phyloP scores from a whole-genome alignment of 2,797 vertebrate species.

The Pelobates cultripes region DNA sequence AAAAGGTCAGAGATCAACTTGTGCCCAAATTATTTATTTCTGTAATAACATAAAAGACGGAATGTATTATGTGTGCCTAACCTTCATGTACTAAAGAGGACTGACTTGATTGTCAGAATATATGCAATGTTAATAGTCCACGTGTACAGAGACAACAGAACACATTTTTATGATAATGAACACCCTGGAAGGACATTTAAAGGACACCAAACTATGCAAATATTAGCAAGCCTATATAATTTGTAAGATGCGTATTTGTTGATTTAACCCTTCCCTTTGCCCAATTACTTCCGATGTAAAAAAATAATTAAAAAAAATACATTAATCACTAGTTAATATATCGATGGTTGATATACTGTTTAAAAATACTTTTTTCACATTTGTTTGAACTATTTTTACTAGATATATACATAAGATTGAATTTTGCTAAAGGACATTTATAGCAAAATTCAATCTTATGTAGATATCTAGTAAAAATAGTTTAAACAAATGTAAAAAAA shows the following conservation, averaged over 20 bases:
- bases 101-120: constrained; percentile 64
- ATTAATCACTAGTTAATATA: too few relatives aligned
- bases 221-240: not conserved
- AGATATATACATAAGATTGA: too few relatives aligned
- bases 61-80: constrained; percentile 85
- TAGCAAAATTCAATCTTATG: too few relatives aligned
- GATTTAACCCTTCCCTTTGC: not conserved
- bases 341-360: too few relatives aligned
- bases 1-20: constrained; percentile 89
- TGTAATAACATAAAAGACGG: constrained; percentile 91
- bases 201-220: constrained; percentile 67
- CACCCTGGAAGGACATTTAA: constrained; percentile 74
- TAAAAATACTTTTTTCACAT: too few relatives aligned
- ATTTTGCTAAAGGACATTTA: too few relatives aligned
- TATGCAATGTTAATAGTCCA: constrained; percentile 68
- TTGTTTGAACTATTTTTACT: too few relatives aligned
- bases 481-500: too few relatives aligned
- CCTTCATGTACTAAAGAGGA: constrained; percentile 81
- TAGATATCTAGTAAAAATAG: too few relatives aligned
- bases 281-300: not conserved
- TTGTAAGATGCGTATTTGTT: not conserved
- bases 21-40: constrained; percentile 93
- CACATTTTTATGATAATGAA: constrained; percentile 80
- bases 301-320: not conserved
- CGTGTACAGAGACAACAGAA: constrained; percentile 61